Conservation (phyloP, 2,797 vertebrate genomes). For the Hyperoplus lanceolatus region DNA sequence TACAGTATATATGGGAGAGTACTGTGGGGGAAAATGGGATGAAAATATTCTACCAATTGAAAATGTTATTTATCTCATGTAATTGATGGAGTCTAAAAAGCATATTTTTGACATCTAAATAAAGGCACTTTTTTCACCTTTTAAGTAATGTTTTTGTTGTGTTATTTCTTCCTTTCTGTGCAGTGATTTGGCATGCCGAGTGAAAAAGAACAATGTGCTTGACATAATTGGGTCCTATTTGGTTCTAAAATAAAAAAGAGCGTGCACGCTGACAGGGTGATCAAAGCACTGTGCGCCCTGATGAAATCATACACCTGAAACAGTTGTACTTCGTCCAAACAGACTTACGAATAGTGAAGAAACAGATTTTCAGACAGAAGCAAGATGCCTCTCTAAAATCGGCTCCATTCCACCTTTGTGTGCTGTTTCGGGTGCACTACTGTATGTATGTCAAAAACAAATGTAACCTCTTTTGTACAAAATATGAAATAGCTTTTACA, state of each 20-base stretch:
- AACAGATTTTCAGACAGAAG: conserved; percentile 52
- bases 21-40: conserved; percentile 12
- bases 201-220: conserved; percentile 72
- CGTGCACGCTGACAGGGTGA: conserved; percentile 67
- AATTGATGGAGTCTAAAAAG: conserved; percentile 62
- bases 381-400: conserved; percentile 44
- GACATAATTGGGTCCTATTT: conserved; percentile 82
- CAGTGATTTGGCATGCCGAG: conserved; percentile 55
- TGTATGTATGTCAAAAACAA: conserved; percentile 42
- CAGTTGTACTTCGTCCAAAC: conserved; percentile 64
- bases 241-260: conserved; percentile 75
- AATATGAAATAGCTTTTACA: conserved; percentile 41
- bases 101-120: conserved; percentile 73
- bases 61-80: conserved; percentile 54
- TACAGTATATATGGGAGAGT: background rate
- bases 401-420: conserved; percentile 9
- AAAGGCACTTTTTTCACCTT: conserved; percentile 58
- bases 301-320: conserved; percentile 77
- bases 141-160: conserved; percentile 63
- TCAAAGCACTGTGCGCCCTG: conserved; percentile 70
- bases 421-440: conserved; percentile 16
- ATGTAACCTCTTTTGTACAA: conserved; percentile 22
- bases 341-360: conserved; percentile 61
- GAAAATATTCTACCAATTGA: conserved; percentile 31
- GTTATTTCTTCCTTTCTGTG: conserved; percentile 67